Conservation (phyloP, 2,797 vertebrate species). For the Rachycentron canadum region DNA sequence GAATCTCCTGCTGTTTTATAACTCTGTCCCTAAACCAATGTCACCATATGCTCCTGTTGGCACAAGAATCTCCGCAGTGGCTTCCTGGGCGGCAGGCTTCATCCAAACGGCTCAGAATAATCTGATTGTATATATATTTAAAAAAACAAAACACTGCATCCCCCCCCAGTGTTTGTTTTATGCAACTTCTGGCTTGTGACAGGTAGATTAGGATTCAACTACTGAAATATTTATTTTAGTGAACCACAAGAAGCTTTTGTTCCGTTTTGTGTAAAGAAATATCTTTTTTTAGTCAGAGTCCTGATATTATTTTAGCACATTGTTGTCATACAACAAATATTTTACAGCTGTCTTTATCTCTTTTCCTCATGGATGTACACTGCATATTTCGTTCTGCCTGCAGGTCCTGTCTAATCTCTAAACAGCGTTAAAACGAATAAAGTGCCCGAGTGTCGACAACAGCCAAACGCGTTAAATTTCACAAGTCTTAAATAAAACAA, state of each 20-base stretch:
- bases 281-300: background rate
- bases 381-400: constrained; percentile 6
- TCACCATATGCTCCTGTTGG: constrained; percentile 86
- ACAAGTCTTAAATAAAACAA: constrained; percentile 35
- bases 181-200: constrained; percentile 2
- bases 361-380: background rate
- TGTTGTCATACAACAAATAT: background rate
- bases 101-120: constrained; percentile 64
- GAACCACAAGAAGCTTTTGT: background rate
- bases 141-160: too few relatives aligned
- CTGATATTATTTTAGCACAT: background rate
- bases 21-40: constrained; percentile 82
- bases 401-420: background rate
- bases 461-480: background rate
- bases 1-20: constrained; percentile 85
- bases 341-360: background rate
- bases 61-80: constrained; percentile 64
- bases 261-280: background rate
- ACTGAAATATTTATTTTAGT: background rate
- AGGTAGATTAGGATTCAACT: background rate
- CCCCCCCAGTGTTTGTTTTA: constrained; percentile 19
- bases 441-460: background rate
- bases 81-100: constrained; percentile 51
- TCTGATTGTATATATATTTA: constrained; percentile 11
- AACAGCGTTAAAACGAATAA: constrained; percentile 36